Base-by-base conservation (phyloP, 2,888 invertebrate genomes). In the Colletes collaris region DNA sequence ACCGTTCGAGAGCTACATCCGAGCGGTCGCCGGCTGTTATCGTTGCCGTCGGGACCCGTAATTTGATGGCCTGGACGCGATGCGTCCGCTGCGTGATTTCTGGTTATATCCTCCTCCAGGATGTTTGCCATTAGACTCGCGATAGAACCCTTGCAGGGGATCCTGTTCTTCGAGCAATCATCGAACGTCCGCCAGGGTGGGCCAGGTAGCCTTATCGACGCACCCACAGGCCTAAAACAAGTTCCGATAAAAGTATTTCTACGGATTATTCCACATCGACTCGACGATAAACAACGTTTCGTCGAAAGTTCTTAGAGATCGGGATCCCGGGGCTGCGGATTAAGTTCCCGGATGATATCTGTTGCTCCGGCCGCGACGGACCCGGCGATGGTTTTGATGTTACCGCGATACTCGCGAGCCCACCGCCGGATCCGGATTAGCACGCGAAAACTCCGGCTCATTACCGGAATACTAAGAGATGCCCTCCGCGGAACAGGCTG, bases 391-490 rank as follows among this genome's bases (percentile, higher is more conserved):
- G 80, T 84, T 82, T 81, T 84, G 85, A 84, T 84, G 75, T 83
- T 83, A 78, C 84, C 74, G 73, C 76, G 82, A 75, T 84, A 79
- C 69, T 86, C 73, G 81, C 68, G 66, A 72, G 67, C 62, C 74
- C 76, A 37, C 69, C 69, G 62, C 49, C 69, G 73, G 46, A 67
- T 83, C 73, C 79, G 76, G 86, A 88, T 89, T 89, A 89, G 80
- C 82, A 77, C 83, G 74, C 68, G 68, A 81, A 80, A 82, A 83
- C 80, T 84, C 78, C 63, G 84, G 65, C 88, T 87, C 88, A 86
- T 89, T 89, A 88, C 83, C 74, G 83, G 81, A 86, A 86, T 86
- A 84, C 82, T 75, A 77, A 77, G 81, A 79, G 81, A 81, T 86
- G 76, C 76, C 76, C 79, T 71, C 59, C 68, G 56, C 66, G 63